Evolutionary conservation across 2,888 invertebrate species (phyloP).

Genomic region (Ashinkailepas kermadecensis): DNA sequence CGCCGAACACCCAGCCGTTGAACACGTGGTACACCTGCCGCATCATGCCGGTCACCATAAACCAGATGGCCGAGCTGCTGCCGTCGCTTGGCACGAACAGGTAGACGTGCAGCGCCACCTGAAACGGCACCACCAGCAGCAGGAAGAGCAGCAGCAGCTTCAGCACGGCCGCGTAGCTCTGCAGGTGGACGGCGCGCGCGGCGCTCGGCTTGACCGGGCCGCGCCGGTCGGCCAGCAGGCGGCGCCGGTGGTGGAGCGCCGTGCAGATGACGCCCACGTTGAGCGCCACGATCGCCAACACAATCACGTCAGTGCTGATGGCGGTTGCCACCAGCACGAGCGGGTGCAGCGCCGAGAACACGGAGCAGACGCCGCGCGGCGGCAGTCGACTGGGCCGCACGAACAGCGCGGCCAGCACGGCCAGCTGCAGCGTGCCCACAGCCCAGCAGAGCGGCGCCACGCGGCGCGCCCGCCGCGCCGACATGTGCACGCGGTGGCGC

Average conservation of each 20-base stretch:
- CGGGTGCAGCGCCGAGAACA: slow-evolving; percentile 3
- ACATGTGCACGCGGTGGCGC: slow-evolving; percentile 10
- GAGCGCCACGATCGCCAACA: not conserved
- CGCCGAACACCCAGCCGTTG: slow-evolving; percentile 21
- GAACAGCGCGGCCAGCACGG: not conserved
- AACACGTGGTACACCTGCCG: slow-evolving; percentile 10
- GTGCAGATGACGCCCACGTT: slow-evolving; percentile 3
- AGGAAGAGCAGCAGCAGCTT: slow-evolving; percentile 17
- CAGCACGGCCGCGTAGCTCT: slow-evolving; percentile 2
- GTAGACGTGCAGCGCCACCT: slow-evolving; percentile 9
- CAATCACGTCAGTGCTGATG: not conserved
- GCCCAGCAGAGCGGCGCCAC: slow-evolving; percentile 8
- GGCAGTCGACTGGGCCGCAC: not conserved
- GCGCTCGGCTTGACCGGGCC: not conserved
- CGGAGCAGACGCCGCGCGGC: not conserved
- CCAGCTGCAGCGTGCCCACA: not conserved
- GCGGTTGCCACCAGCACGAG: not conserved
- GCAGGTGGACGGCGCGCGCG: not conserved
- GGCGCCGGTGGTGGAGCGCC: slow-evolving; percentile 17
- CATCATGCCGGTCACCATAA: slow-evolving; percentile 3
- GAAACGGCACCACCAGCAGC: slow-evolving; percentile 12
- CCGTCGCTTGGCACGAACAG: not conserved
- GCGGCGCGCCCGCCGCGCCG: slow-evolving; percentile 10
- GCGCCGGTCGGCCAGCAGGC: not conserved
- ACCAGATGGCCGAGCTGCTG: not conserved